A percentile compares a stretch with the other conserved stretches of the same genome.
Evolutionary conservation across 2,797 vertebrate species (phyloP).

Genomic region (Yasuhikotakia modesta): DNA sequence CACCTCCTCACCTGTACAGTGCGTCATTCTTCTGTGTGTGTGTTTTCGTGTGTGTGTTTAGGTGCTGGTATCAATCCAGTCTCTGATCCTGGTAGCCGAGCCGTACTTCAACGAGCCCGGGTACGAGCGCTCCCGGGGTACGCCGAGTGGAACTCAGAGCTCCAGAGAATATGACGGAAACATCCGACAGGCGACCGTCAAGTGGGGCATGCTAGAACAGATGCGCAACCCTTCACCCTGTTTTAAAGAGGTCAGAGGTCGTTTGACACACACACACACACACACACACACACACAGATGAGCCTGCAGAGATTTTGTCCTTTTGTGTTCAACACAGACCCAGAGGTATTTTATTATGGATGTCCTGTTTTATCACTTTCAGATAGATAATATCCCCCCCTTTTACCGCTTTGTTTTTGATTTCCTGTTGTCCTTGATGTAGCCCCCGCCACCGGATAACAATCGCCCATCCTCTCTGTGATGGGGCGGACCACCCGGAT

Average conservation of each 20-base stretch:
- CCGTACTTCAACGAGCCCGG: conserved; percentile 99
- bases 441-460: conserved; percentile 47
- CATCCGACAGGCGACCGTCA: conserved; percentile 95
- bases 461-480: conserved; percentile 53
- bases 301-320: conserved; percentile 6
- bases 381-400: conserved; percentile 11
- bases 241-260: conserved; percentile 90
- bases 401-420: conserved; percentile 26
- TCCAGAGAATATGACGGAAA: conserved; percentile 98
- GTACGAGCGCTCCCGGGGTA: conserved; percentile 94
- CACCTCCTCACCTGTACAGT: neutral
- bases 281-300: neutral
- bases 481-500: neutral
- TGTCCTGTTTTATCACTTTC: neutral
- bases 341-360: neutral
- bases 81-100: conserved; percentile 95
- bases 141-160: conserved; percentile 96
- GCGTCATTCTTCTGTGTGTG: neutral
- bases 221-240: conserved; percentile 95
- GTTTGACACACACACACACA: neutral
- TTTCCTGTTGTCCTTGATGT: conserved; percentile 59
- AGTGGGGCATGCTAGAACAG: conserved; percentile 99
- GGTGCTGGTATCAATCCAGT: conserved; percentile 98
- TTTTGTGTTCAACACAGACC: neutral
- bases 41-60: conserved; percentile 57